Evolutionary conservation across 2,113 vertebrate genomes (phyloP).

Genomic region (Perca fluviatilis): DNA sequence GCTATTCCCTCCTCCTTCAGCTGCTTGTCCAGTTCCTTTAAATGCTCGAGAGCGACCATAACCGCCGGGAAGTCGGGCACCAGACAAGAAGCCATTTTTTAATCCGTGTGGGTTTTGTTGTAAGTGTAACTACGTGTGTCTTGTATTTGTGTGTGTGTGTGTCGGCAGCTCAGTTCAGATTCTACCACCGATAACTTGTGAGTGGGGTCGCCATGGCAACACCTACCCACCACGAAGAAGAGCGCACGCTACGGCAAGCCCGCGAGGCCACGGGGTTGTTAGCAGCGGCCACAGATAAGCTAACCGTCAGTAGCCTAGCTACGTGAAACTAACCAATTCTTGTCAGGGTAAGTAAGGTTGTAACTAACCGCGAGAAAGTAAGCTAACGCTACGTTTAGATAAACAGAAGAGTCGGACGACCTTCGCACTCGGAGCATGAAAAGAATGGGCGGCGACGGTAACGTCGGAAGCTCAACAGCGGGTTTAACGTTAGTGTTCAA

Average conservation of each 20-base stretch:
- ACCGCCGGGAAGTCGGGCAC: constrained; percentile 79
- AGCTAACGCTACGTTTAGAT: background rate
- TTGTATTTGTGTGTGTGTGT: too few relatives aligned
- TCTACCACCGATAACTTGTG: background rate
- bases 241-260: constrained; percentile 45
- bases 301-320: background rate
- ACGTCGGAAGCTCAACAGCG: background rate
- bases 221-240: background rate
- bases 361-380: accelerated
- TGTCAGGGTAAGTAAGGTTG: too few relatives aligned
- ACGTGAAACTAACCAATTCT: background rate
- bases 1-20: constrained; percentile 78
- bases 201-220: constrained; percentile 50
- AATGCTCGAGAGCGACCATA: constrained; percentile 65
- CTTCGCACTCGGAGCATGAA: background rate
- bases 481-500: constrained; percentile 15
- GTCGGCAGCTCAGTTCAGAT: background rate
- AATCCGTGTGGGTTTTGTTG: background rate
- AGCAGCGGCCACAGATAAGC: background rate
- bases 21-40: constrained; percentile 83
- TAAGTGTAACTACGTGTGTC: background rate
- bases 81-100: constrained; percentile 70
- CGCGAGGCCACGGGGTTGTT: background rate
- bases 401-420: background rate
- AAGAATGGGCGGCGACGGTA: background rate